A percentile compares a stretch with the other conserved stretches of the same genome.
phyloP scores from a whole-genome alignment of 2,888 invertebrate genomes.

The Drosophila neotestacea region DNA sequence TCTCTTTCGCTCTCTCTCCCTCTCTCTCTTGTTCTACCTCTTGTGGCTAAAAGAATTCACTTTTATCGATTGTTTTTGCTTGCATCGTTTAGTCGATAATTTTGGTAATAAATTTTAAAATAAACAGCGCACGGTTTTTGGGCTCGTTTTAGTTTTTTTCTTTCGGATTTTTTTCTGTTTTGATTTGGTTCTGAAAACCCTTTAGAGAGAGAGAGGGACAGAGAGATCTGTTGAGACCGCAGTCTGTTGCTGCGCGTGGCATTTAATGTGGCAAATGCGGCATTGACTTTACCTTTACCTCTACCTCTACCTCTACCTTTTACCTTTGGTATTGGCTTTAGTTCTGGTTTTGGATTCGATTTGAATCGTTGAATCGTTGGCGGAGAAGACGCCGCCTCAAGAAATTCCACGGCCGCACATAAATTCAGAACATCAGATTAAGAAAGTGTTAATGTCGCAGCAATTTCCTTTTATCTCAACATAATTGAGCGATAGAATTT shows the following conservation, averaged over 20 bases:
- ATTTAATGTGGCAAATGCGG: constrained; percentile 37
- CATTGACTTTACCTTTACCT: not conserved
- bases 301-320: not conserved
- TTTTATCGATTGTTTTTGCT: constrained; percentile 84
- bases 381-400: constrained; percentile 67
- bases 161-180: not conserved
- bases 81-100: constrained; percentile 84
- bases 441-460: constrained; percentile 81
- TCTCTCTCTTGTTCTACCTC: not conserved
- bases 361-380: constrained; percentile 35
- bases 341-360: constrained; percentile 14
- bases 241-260: constrained; percentile 27
- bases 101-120: constrained; percentile 83
- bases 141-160: constrained; percentile 33
- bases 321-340: not conserved
- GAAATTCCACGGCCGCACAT: constrained; percentile 76
- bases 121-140: constrained; percentile 67
- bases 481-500: constrained; percentile 84
- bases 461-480: constrained; percentile 83
- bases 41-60: constrained; percentile 70
- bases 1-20: not conserved
- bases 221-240: constrained; percentile 20
- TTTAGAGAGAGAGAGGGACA: not conserved
- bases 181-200: constrained; percentile 1
- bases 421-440: constrained; percentile 81